Percentiles rank a stretch among this genome's conserved stretches.
These are phyloP conservation scores for Vanessa cardui DNA, from an alignment of 2,888 invertebrate species.

Conservation along the genomic window DNA sequence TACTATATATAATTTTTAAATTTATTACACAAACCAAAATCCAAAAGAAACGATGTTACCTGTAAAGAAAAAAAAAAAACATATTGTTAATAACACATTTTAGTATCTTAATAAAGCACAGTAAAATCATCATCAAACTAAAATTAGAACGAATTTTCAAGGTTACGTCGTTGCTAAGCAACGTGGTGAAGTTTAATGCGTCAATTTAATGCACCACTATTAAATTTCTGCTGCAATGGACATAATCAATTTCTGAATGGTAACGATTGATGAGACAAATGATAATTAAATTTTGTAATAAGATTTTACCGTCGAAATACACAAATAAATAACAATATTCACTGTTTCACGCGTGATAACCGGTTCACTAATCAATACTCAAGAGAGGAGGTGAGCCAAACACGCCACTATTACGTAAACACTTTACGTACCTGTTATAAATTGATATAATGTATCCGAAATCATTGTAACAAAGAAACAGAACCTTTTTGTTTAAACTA, in stretches of 20 bases:
- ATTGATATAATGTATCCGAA: constrained; percentile 46
- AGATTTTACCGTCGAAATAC: not conserved
- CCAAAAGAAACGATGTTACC: constrained; percentile 57
- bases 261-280: not conserved
- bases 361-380: constrained; percentile 60
- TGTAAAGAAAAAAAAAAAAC: constrained; percentile 59
- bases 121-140: constrained; percentile 25
- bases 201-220: constrained; percentile 60
- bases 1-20: constrained; percentile 55
- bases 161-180: constrained; percentile 65
- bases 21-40: constrained; percentile 59
- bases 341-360: constrained; percentile 29
- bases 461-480: constrained; percentile 27
- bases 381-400: constrained; percentile 37
- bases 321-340: constrained; percentile 5
- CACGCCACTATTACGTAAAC: constrained; percentile 39
- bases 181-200: constrained; percentile 61
- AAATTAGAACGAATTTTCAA: constrained; percentile 39
- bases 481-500: constrained; percentile 22
- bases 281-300: not conserved
- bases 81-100: not conserved
- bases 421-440: constrained; percentile 49
- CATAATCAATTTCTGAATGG: constrained; percentile 7
- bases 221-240: constrained; percentile 9
- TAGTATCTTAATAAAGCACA: not conserved